These are phyloP conservation scores for Ctenodactylus gundi DNA, from an alignment of 2,113 vertebrate species.

Conservation along the genomic window DNA sequence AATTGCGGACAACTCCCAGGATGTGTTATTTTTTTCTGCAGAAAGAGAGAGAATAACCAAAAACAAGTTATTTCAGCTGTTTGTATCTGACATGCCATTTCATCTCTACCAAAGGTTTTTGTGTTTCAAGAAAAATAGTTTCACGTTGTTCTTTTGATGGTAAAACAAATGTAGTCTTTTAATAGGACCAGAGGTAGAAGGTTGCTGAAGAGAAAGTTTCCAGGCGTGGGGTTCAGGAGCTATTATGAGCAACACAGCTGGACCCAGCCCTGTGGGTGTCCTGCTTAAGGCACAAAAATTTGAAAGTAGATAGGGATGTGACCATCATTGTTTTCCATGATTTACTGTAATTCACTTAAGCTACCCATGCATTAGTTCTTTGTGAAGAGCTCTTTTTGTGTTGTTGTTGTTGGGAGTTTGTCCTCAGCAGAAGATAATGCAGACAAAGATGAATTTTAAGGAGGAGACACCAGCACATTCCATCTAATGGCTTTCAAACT, in stretches of 20 bases:
- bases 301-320: neutral
- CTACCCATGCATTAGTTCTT: neutral
- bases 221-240: neutral
- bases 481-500: neutral
- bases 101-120: slow-evolving; percentile 5
- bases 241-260: neutral
- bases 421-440: neutral
- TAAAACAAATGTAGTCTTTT: slow-evolving; percentile 15
- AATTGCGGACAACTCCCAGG: neutral
- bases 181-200: neutral
- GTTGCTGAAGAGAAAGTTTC: neutral
- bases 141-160: slow-evolving; percentile 21
- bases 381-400: too few relatives aligned
- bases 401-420: too few relatives aligned
- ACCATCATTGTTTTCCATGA: neutral
- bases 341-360: neutral
- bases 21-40: slow-evolving; percentile 18
- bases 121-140: slow-evolving; percentile 39
- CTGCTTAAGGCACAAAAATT: neutral
- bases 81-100: slow-evolving; percentile 32
- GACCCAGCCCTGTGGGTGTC: neutral
- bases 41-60: slow-evolving; percentile 18
- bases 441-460: neutral
- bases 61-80: slow-evolving; percentile 31
- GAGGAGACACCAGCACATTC: neutral